Base-by-base conservation (phyloP, 2,888 invertebrate species). In the Rhaphigaster nebulosa region DNA sequence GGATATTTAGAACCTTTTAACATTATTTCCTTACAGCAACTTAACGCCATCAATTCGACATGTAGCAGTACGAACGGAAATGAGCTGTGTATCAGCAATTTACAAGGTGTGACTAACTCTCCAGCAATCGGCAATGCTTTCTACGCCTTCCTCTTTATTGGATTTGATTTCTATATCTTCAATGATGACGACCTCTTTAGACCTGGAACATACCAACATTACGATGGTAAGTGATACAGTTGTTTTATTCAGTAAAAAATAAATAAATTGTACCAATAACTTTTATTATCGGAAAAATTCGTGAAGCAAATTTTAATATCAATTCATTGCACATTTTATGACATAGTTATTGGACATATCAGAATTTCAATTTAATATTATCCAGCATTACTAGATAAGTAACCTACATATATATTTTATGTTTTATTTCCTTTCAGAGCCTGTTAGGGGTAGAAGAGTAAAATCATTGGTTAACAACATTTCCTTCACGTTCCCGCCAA, bases 401-500 rank as follows among this genome's bases (percentile, higher is more conserved):
- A 56, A 56, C 23, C 23, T n/a, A n/a, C n/a, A n/a, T n/a, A n/a
- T n/a, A n/a, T n/a, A n/a, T n/a, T n/a, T n/a, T n/a, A n/a, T n/a
- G n/a, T n/a, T n/a, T n/a, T n/a, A n/a, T 23, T 88, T 90, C 34
- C 26, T 91, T 26, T 34, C 89, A 70, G 92, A 95, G 26, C 94
- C 94, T 92, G 34, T 89, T 0, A 29, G 65, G 29, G 76, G 52
- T 45, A 89, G 76, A 52, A n/a, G 65, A 50, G 52, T 93, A 0
- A 89, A 76, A 52, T 45, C 89, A 45, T 45, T 89, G 12, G 76
- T 95, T 87, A 97, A 97, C 93, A 96, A 97, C 89, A 95, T 96
- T 41, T 96, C 96, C 15, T 96, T 97, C 93, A 95, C 95, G 41
- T 96, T 96, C 93, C 97, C 97, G 0, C 95, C 96, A 2, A 96